Evolutionary conservation across 1,140 invertebrate species (phyloP).

Genomic region (Hydropsyche tenuis): DNA sequence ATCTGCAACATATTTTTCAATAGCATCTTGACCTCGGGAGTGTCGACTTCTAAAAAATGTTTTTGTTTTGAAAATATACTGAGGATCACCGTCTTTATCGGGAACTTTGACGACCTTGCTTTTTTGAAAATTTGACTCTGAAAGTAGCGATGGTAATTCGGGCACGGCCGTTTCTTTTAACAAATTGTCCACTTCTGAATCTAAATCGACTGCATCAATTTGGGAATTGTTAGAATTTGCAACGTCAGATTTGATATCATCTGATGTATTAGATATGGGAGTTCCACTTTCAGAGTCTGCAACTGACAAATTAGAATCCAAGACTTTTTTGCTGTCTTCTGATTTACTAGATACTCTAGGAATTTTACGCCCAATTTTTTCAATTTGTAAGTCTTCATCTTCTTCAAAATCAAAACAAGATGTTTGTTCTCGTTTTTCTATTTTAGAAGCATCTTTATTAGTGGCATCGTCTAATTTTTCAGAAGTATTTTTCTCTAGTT

Average conservation of each 20-base stretch:
- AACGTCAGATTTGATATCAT: neutral
- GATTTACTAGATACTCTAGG: slow-evolving; percentile 54
- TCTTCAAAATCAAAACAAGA: slow-evolving; percentile 65
- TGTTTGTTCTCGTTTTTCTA: slow-evolving; percentile 41
- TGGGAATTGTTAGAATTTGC: slow-evolving; percentile 57
- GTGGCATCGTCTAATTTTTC: slow-evolving; percentile 42
- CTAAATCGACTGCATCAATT: slow-evolving; percentile 59
- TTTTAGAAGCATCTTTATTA: slow-evolving; percentile 22
- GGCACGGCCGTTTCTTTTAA: slow-evolving; percentile 65
- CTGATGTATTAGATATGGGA: neutral
- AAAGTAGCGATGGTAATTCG: slow-evolving; percentile 59
- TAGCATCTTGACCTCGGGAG: slow-evolving; percentile 63
- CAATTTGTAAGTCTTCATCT: slow-evolving; percentile 62
- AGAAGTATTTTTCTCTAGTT: slow-evolving; percentile 54
- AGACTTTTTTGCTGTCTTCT: slow-evolving; percentile 27
- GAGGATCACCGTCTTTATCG: slow-evolving; percentile 54
- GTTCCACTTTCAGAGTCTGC: slow-evolving; percentile 24
- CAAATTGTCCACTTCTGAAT: slow-evolving; percentile 63
- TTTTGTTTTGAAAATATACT: slow-evolving; percentile 62
- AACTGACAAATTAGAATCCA: slow-evolving; percentile 11
- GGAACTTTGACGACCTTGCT: slow-evolving; percentile 54
- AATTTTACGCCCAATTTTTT: slow-evolving; percentile 62
- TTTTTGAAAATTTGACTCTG: slow-evolving; percentile 60
- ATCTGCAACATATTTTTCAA: slow-evolving; percentile 62
- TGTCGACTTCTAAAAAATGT: slow-evolving; percentile 64